phyloP scores from a whole-genome alignment of 2,888 invertebrate genomes.

The Hirtodrosophila confusa region DNA sequence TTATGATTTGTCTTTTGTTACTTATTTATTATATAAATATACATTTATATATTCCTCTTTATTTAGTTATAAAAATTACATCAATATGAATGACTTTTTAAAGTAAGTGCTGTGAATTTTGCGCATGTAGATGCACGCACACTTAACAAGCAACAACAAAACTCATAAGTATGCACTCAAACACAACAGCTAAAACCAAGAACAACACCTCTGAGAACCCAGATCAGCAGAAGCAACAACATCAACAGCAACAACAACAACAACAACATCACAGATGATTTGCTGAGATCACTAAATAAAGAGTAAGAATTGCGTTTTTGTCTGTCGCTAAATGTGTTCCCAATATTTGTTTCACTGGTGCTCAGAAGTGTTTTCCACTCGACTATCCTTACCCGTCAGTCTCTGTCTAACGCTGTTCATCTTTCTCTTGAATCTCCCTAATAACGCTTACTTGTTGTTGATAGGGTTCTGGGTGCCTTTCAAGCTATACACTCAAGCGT shows the following conservation, averaged over 20 bases:
- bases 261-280: slow-evolving; percentile 6
- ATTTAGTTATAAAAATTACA: slow-evolving; percentile 83
- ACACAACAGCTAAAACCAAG: slow-evolving; percentile 40
- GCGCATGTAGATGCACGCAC: slow-evolving; percentile 57
- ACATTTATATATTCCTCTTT: slow-evolving; percentile 62
- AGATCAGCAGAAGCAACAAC: slow-evolving; percentile 19
- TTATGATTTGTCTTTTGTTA: slow-evolving; percentile 14
- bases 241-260: slow-evolving; percentile 13
- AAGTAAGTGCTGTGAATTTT: slow-evolving; percentile 69
- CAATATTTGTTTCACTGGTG: slow-evolving; percentile 24
- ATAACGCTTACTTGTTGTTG: slow-evolving; percentile 19
- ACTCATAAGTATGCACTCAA: slow-evolving; percentile 32
- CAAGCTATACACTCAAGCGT: not conserved
- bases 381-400: slow-evolving; percentile 5
- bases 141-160: slow-evolving; percentile 29
- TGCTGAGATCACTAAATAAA: slow-evolving; percentile 14
- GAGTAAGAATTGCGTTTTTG: slow-evolving; percentile 36
- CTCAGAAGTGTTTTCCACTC: slow-evolving; percentile 5
- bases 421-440: slow-evolving; percentile 4
- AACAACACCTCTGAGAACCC: slow-evolving; percentile 27
- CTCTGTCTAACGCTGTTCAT: slow-evolving; percentile 20
- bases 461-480: slow-evolving; percentile 12
- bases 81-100: slow-evolving; percentile 83
- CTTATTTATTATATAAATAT: slow-evolving; percentile 52
- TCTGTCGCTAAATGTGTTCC: slow-evolving; percentile 22